Conservation (phyloP, 2,797 vertebrate species). For the Tragopan temminckii region DNA sequence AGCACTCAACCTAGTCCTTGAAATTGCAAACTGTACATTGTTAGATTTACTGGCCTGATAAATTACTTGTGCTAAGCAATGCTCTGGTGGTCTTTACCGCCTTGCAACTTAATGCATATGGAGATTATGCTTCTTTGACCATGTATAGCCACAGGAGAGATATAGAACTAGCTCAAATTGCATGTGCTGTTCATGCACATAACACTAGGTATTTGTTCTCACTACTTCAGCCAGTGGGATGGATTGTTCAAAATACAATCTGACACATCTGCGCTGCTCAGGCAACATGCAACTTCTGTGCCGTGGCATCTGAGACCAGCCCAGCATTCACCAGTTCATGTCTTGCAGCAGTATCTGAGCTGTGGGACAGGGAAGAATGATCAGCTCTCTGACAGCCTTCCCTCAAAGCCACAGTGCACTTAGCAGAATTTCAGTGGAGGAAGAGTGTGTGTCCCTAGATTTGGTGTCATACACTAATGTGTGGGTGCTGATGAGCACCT, state of each 20-base stretch:
- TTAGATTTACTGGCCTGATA: neutral
- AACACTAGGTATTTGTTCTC: neutral
- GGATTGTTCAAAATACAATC: neutral
- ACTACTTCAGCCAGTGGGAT: too few species aligned
- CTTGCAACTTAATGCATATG: neutral
- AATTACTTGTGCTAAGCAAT: neutral
- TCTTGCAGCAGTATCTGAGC: too few species aligned
- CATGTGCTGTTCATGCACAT: fast-evolving
- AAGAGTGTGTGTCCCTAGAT: neutral
- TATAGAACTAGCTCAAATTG: neutral
- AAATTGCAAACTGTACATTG: neutral
- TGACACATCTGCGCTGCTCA: fast-evolving
- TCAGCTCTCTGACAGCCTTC: fast-evolving
- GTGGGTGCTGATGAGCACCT: neutral
- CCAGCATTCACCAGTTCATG: neutral
- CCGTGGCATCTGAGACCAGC: neutral
- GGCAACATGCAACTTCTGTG: neutral
- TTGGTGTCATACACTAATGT: fast-evolving
- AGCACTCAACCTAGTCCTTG: neutral
- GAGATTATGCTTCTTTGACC: neutral
- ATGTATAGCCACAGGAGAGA: neutral
- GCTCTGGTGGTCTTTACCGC: neutral
- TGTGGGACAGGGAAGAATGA: too few species aligned
- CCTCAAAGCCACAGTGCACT: fast-evolving
- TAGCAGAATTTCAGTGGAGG: fast-evolving